Evolutionary conservation across 2,797 vertebrate species (phyloP), one percentile per base, ranked within the genome.

Genomic region (Cyprinella venusta): DNA sequence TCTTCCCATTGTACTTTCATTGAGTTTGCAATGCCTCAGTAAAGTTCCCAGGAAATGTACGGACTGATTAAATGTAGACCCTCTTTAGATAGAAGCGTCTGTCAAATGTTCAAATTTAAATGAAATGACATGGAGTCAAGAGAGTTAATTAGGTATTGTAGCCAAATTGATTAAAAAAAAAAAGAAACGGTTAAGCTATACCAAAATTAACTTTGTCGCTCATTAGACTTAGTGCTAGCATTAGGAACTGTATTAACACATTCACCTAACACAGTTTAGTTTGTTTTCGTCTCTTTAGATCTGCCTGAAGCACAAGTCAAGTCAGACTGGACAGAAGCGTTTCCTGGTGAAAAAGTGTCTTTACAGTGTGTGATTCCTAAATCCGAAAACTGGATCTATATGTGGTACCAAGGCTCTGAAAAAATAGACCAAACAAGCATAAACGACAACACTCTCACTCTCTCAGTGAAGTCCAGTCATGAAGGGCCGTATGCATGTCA

Each of bases 401-500:
- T 0, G 56, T 94, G 92, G 91, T 74, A 70, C 80, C 90, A 2
- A 79, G 0, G 84, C 48, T 13, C 5, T 2, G 0, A 26, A 1
- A 0, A 3, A 19, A 10, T 90, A 0, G 0, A 4, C 12, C 4
- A 61, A 24, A 9, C 0, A 30, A 59, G 33, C 18, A 16, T 40
- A 0, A 56, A 85, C 0, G 8, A n/a, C 15, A 83, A 85, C 0
- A 6, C 15, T 1, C 87, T 92, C 4, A 90, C 52, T 21, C 56
- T 24, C 4, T 71, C 86, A 67, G 50, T 10, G n/a, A 2, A 54
- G 30, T 0, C 3, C 2, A 12, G 1, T 9, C 3, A 90, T 56
- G 1, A 63, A 61, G 90, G 88, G 79, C 4, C 0, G 0, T 94
- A 93, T 78, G 2, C 0, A 6, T 94, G 93, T 87, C 19, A 40